These are phyloP conservation scores for Pammene fasciana DNA, from an alignment of 2,888 invertebrate genomes.

Conservation along the genomic window DNA sequence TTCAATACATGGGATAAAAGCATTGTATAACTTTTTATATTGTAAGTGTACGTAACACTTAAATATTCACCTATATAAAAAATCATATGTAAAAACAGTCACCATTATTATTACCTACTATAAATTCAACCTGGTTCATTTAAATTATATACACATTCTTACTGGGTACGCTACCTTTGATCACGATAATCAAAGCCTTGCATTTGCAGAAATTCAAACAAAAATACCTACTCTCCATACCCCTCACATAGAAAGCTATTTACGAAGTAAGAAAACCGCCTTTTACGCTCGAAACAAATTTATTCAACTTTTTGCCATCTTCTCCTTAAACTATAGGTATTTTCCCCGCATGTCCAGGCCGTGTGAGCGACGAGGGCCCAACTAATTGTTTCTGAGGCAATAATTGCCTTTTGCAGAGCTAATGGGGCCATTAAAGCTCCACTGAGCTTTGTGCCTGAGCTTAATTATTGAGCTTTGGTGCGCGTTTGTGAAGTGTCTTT, in stretches of 20 bases:
- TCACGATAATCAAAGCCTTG: too few relatives aligned
- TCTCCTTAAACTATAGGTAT: conserved; percentile 38
- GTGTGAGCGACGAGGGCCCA: conserved; percentile 43
- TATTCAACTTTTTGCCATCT: conserved; percentile 15
- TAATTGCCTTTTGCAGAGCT: conserved; percentile 66
- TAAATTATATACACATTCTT: too few relatives aligned
- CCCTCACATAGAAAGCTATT: background rate
- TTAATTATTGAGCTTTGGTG: conserved; percentile 38
- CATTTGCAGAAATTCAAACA: too few relatives aligned
- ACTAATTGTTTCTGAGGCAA: conserved; percentile 66
- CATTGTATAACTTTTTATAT: too few relatives aligned
- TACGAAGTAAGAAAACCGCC: background rate
- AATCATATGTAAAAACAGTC: too few relatives aligned
- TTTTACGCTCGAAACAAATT: conserved; percentile 7
- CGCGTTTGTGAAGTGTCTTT: conserved; percentile 15
- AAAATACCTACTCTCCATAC: too few relatives aligned
- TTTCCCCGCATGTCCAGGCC: conserved; percentile 25
- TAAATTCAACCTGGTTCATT: too few relatives aligned
- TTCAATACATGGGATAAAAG: too few relatives aligned
- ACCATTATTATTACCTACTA: too few relatives aligned
- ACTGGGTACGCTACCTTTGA: too few relatives aligned
- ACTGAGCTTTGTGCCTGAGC: conserved; percentile 38
- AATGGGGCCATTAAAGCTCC: conserved; percentile 60
- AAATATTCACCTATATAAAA: too few relatives aligned
- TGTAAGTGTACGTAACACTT: too few relatives aligned